A percentile compares a stretch with the other conserved stretches of the same genome.
phyloP scores from a whole-genome alignment of 2,113 vertebrate species.

The Gorsachius goisagi region DNA sequence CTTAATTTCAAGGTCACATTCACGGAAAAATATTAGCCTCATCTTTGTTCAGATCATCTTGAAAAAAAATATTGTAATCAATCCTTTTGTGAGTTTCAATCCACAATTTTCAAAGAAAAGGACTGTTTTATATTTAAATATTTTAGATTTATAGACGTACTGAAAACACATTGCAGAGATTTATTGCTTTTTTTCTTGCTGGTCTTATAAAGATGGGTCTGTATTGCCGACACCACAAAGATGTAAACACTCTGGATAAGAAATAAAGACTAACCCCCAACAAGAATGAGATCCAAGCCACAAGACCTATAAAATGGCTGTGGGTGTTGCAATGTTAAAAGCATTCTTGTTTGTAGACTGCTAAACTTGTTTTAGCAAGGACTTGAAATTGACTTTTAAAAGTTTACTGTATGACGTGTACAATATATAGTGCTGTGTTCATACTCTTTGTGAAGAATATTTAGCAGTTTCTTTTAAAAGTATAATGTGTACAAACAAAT shows the following conservation, averaged over 20 bases:
- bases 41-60: conserved; percentile 13
- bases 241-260: conserved; percentile 61
- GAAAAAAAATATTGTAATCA: conserved; percentile 3
- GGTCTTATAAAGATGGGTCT: conserved; percentile 47
- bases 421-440: background rate
- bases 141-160: conserved; percentile 55
- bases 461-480: background rate
- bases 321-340: conserved; percentile 55
- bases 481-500: background rate
- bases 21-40: background rate
- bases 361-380: conserved; percentile 50
- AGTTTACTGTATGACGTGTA: background rate
- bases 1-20: background rate
- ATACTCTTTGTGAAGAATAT: background rate
- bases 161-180: conserved; percentile 61
- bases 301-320: conserved; percentile 53
- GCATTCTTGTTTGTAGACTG: conserved; percentile 55
- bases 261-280: conserved; percentile 41
- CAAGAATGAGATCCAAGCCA: conserved; percentile 54
- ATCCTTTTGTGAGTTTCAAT: background rate
- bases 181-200: conserved; percentile 42
- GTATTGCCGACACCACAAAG: conserved; percentile 54
- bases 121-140: conserved; percentile 43
- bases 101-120: conserved; percentile 29
- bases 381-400: background rate